These are phyloP conservation scores for Puma concolor DNA, from an alignment of 2,113 vertebrate species.

Conservation along the genomic window DNA sequence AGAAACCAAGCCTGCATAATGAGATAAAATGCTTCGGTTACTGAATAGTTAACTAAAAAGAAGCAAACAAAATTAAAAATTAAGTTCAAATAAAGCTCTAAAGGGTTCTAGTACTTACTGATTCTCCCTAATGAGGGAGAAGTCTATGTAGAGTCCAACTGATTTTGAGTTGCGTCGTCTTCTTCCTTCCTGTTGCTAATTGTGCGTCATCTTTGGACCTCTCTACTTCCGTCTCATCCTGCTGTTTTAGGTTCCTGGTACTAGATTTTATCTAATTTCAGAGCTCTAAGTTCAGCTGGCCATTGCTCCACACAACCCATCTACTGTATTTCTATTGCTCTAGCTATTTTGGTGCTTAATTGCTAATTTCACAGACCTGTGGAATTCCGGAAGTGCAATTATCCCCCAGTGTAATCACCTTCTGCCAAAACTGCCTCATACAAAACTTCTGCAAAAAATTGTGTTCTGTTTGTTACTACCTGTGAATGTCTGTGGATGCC, in stretches of 20 bases:
- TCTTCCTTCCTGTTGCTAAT: neutral
- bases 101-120: neutral
- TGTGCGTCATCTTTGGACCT: neutral
- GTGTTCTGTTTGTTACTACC: neutral
- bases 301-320: neutral
- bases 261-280: neutral
- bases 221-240: neutral
- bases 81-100: neutral
- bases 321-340: conserved; percentile 24
- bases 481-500: neutral
- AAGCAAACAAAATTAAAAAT: conserved; percentile 2
- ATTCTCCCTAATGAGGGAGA: neutral
- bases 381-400: neutral
- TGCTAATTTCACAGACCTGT: conserved; percentile 62
- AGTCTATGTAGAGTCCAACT: neutral
- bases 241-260: neutral
- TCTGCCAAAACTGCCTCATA: conserved; percentile 45
- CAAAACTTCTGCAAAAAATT: conserved; percentile 35
- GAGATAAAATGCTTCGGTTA: conserved; percentile 1
- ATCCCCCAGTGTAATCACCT: neutral
- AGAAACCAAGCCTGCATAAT: neutral
- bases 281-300: neutral
- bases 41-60: neutral
- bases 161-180: neutral
- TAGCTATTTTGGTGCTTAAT: conserved; percentile 26